Evolutionary conservation across 2,888 invertebrate species (phyloP), one percentile per base, ranked within the genome.

Genomic region (Lacanobia wlatinum): DNA sequence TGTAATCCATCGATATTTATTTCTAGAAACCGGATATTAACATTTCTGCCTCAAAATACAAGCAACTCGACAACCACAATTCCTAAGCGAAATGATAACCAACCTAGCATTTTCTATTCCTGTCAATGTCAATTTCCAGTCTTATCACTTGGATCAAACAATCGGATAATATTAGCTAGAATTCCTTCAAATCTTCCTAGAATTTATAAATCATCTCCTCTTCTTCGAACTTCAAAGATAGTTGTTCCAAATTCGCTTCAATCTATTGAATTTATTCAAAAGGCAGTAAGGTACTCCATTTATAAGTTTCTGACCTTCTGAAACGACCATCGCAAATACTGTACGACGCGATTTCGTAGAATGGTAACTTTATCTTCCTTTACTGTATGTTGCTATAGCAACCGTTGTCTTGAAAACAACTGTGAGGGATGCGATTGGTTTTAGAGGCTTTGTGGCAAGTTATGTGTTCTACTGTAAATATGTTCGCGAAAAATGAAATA

Each of bases 371-470:
- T 61, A 0, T 21, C n/a, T 61, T 48, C n/a, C 12, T 52, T 46
- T 8, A 0, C 14, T 10, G 6, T 9, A 21, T 2, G 76, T 60
- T 67, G 40, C 60, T 52, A 43, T 70, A 52, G 4, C 63, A 64
- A 70, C 82, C 8, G 50, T 53, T 28, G 46, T 40, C 34, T 28
- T 60, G 43, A 18, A 58, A 46, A 53, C 40, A 2, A 6, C 14
- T 28, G 2, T 38, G 8, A n/a, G 38, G 38, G 55, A 16, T 43
- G 55, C 18, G 28, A 23, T 9, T 23, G 21, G 14, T 21, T 23
- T 48, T 16, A 48, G 7, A 48, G 1, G 6, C 6, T 7, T 16
- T 48, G 7, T 1, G 6, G 6, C 6, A 48, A 48, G 12, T 1
- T 48, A 18, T 48, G 48, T 28, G 28, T n/a, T n/a, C n/a, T n/a